Base-by-base conservation (phyloP, 2,113 vertebrate species). In the Pelmatolapia mariae region DNA sequence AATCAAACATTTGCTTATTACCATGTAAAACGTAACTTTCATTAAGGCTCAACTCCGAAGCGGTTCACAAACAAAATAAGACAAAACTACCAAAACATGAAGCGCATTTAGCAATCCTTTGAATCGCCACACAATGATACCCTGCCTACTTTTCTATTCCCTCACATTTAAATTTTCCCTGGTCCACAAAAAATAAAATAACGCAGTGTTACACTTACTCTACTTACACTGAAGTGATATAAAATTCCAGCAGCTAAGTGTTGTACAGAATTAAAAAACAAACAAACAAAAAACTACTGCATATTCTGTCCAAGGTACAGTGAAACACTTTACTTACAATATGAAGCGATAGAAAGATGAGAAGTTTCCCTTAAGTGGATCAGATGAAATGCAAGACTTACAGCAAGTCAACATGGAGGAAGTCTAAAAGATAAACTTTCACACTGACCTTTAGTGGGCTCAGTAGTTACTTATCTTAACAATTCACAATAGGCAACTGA, bases 271-370 rank as follows among this genome's bases (percentile, higher is more conserved):
- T 66, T 31, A 1, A 0, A 10, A 19, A 33, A 33, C 10, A 10
- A 31, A 0, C 8, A 3, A 7, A 57, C 2, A 1, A 1, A 10
- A 10, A 7, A 7, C 2, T 3, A 11, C 9, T 47, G 43, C 22
- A 29, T 47, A 29, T 29, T 10, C 43, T 19, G 16, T 31, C 43
- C 24, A 26, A 45, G 22, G 66, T 11, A 47, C 40, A 76, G 24
- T 29, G 68, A 29, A 47, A 47, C 40, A 76, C 40, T 47, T 47
- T 73, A 73, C 36, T 73, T 76, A 76, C 40, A 73, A 10, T 47
- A 36, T 66, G 61, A 66, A 3, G 1, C 6, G n/a, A 71, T 47
- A 45, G 24, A 73, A 73, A 76, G 68, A 11, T 76, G 40, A 76
- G 22, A 47, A 47, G 43, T 50, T 78, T 78, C 26, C 43, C 16